phyloP scores from a whole-genome alignment of 1,140 invertebrate genomes.

The Lordiphosa clarofinis region DNA sequence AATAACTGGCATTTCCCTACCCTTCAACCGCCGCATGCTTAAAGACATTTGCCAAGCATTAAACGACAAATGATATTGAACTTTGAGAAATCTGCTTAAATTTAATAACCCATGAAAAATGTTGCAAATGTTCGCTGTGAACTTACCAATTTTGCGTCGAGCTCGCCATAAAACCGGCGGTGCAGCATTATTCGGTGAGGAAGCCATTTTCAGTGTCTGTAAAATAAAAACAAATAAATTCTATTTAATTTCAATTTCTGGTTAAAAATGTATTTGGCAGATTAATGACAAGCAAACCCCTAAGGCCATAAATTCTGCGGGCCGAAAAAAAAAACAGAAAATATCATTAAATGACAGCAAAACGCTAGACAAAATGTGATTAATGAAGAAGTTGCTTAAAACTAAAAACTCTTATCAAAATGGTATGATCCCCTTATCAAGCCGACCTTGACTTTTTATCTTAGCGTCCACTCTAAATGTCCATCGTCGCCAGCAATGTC shows the following conservation, averaged over 20 bases:
- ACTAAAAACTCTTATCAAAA: too few relatives aligned
- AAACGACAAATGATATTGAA: constrained; percentile 21
- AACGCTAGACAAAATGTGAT: constrained; percentile 63
- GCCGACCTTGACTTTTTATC: constrained; percentile 70
- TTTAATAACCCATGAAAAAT: constrained; percentile 25
- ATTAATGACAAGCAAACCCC: constrained; percentile 40
- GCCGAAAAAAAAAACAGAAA: constrained; percentile 3
- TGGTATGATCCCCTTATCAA: too few relatives aligned
- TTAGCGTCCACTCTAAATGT: constrained; percentile 22
- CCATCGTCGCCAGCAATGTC: constrained; percentile 26
- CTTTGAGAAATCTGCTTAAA: constrained; percentile 19
- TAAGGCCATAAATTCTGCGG: constrained; percentile 14
- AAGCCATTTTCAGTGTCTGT: constrained; percentile 81
- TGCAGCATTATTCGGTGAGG: constrained; percentile 85
- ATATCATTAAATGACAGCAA: constrained; percentile 10
- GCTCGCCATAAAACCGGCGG: constrained; percentile 89
- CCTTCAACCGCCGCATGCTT: background rate
- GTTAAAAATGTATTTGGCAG: constrained; percentile 33
- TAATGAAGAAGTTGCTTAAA: constrained; percentile 47
- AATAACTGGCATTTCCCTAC: constrained; percentile 24
- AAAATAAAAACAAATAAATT: constrained; percentile 29
- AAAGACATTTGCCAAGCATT: constrained; percentile 28
- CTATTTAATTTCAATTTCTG: constrained; percentile 16
- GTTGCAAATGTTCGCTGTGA: background rate
- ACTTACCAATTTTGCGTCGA: constrained; percentile 87